Evolutionary conservation across 2,113 vertebrate species (phyloP).

Genomic region (Anoplopoma fimbria): DNA sequence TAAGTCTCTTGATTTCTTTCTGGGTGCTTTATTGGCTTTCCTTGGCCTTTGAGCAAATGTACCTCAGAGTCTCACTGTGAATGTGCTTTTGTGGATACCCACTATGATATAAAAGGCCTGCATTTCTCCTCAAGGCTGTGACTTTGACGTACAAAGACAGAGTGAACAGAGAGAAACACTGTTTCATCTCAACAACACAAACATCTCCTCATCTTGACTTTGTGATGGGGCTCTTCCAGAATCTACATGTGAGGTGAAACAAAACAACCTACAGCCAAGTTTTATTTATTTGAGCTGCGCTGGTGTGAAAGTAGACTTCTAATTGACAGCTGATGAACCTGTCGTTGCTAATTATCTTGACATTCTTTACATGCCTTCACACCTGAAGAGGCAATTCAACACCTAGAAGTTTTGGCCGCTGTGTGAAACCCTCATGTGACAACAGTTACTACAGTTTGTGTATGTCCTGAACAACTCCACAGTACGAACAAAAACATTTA

Average conservation of each 20-base stretch:
- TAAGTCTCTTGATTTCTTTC: neutral
- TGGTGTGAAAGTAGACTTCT: slow-evolving; percentile 10
- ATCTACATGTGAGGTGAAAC: neutral
- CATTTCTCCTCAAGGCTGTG: slow-evolving; percentile 26
- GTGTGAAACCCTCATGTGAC: slow-evolving; percentile 18
- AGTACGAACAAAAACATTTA: neutral
- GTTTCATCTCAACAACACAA: slow-evolving; percentile 1
- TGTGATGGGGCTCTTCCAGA: neutral
- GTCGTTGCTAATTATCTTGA: neutral
- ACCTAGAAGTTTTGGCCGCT: slow-evolving; percentile 15
- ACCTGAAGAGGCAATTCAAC: slow-evolving; percentile 5
- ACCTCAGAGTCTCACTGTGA: slow-evolving; percentile 11
- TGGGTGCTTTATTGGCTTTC: slow-evolving; percentile 34
- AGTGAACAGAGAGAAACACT: neutral
- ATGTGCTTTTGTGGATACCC: slow-evolving; percentile 29
- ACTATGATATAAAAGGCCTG: slow-evolving; percentile 10
- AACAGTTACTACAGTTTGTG: neutral
- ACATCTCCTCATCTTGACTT: neutral
- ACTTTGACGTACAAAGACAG: neutral
- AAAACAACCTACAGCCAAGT: neutral
- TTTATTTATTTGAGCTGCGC: neutral
- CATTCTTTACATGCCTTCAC: neutral
- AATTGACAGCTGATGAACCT: neutral
- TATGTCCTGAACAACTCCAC: slow-evolving; percentile 2
- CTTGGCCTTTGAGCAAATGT: slow-evolving; percentile 6